These are phyloP conservation scores for Dendroctonus ponderosae DNA, from an alignment of 1,140 invertebrate genomes.

Conservation along the genomic window DNA sequence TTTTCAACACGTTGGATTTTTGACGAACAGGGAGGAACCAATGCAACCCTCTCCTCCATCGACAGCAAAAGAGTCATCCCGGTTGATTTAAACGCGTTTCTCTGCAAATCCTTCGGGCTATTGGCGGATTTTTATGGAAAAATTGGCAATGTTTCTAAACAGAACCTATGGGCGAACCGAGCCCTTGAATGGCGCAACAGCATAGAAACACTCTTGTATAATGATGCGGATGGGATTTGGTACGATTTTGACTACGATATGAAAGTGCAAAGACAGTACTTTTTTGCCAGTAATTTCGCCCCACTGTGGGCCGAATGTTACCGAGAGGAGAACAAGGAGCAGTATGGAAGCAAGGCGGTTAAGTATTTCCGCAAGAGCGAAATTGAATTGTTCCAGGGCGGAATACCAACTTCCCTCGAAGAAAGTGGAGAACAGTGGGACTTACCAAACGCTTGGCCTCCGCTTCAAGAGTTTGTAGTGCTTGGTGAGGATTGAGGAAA, in stretches of 20 bases:
- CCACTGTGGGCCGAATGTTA: conserved; percentile 63
- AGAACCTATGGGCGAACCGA: conserved; percentile 41
- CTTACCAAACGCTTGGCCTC: conserved; percentile 85
- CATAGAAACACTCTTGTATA: conserved; percentile 55
- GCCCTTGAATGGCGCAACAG: conserved; percentile 52
- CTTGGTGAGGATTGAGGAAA: conserved; percentile 33
- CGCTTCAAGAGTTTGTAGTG: conserved; percentile 75
- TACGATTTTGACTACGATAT: conserved; percentile 63
- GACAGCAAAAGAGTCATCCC: conserved; percentile 70
- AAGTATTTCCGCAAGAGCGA: conserved; percentile 56
- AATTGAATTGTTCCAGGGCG: conserved; percentile 59
- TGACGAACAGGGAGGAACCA: conserved; percentile 52
- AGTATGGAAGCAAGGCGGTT: conserved; percentile 52
- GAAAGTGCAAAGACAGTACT: conserved; percentile 50
- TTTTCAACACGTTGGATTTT: conserved; percentile 82
- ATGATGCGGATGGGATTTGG: conserved; percentile 66
- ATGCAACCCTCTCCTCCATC: conserved; percentile 57
- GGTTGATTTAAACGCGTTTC: conserved; percentile 81
- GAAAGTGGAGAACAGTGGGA: conserved; percentile 85
- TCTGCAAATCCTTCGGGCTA: conserved; percentile 63
- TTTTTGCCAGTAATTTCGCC: conserved; percentile 68
- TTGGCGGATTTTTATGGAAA: conserved; percentile 56
- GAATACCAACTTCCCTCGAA: conserved; percentile 72
- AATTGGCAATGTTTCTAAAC: conserved; percentile 55
- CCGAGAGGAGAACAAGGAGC: conserved; percentile 20